phyloP scores from a whole-genome alignment of 2,888 invertebrate species.

The Plebejus anna region DNA sequence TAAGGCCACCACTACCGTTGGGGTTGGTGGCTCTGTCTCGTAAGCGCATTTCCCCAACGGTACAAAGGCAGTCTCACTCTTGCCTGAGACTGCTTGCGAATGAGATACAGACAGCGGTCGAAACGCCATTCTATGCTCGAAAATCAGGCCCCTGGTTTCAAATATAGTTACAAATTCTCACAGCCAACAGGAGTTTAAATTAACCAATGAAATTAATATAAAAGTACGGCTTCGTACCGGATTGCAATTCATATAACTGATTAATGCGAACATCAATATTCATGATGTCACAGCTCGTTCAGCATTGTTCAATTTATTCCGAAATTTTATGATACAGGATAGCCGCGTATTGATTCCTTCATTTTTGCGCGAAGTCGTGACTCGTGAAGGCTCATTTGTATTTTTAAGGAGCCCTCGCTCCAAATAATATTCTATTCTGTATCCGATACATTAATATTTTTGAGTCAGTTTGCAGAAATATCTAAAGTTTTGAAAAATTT shows the following conservation, averaged over 20 bases:
- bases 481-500: too few species aligned
- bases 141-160: neutral
- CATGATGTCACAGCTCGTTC: neutral
- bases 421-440: too few species aligned
- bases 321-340: neutral
- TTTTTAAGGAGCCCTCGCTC: too few species aligned
- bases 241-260: neutral
- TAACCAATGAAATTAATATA: conserved; percentile 24
- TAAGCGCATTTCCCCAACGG: too few species aligned
- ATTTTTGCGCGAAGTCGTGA: neutral
- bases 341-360: neutral
- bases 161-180: conserved; percentile 19
- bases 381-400: neutral
- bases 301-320: neutral
- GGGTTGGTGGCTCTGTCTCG: too few species aligned
- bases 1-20: too few species aligned
- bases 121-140: neutral
- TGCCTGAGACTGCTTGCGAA: too few species aligned
- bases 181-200: conserved; percentile 10
- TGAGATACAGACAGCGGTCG: too few species aligned
- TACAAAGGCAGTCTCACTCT: too few species aligned
- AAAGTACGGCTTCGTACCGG: conserved; percentile 19
- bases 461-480: too few species aligned
- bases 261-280: conserved; percentile 2
- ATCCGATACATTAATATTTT: too few species aligned